phyloP scores from a whole-genome alignment of 2,888 invertebrate genomes.

The Anoplius nigerrimus region DNA sequence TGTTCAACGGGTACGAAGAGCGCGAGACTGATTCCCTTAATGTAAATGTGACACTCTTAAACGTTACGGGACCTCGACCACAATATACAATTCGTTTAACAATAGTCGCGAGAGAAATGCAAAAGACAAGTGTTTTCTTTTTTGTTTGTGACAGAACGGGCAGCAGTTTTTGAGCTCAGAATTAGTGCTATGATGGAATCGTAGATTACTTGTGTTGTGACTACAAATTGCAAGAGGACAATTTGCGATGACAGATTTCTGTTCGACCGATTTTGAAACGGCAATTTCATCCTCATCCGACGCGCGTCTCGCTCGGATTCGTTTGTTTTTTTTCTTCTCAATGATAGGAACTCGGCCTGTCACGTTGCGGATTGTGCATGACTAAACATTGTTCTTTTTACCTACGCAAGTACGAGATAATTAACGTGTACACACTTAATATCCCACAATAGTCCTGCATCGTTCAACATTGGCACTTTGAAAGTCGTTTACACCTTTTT shows the following conservation, averaged over 20 bases:
- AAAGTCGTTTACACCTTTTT: conserved; percentile 50
- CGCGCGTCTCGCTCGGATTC: conserved; percentile 30
- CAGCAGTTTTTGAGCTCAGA: no score
- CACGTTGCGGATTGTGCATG: conserved; percentile 50
- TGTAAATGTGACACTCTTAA: no score
- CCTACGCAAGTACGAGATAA: conserved; percentile 40
- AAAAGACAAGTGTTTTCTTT: no score
- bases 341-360: conserved; percentile 62
- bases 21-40: no score
- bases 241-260: conserved; percentile 3
- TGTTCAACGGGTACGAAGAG: no score
- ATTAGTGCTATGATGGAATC: no score
- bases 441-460: conserved; percentile 31
- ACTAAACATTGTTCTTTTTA: conserved; percentile 34
- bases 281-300: conserved; percentile 20
- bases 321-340: no score
- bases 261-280: conserved; percentile 15
- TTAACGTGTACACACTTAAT: conserved; percentile 40
- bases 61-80: no score
- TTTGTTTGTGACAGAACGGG: no score
- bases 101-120: no score
- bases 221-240: not conserved
- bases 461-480: conserved; percentile 64
- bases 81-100: no score
- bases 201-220: not conserved